Base-by-base conservation (phyloP, 2,888 invertebrate species). In the Megamerina dolium region DNA sequence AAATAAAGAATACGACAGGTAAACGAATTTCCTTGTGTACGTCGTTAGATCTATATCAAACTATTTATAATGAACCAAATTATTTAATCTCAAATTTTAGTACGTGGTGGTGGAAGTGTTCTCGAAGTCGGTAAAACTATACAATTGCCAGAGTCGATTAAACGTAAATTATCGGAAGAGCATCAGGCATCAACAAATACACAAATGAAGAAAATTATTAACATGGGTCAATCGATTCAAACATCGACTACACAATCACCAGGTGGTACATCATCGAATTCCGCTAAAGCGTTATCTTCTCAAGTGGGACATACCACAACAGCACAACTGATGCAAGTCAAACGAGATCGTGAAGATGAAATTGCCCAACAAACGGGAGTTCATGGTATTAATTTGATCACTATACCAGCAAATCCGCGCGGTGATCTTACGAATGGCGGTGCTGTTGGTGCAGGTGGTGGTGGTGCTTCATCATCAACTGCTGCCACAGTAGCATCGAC, bases 301-400 rank as follows among this genome's bases (percentile, higher is more conserved):
- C 23, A 26, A 19, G 16, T 19, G 23, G 58, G 53, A 17, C 59
- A 60, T 37, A 59, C 57, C n/a, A 61, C 60, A 5, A 57, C 60
- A 13, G 53, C 59, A 12, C 56, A 60, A 29, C 33, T 59, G 27
- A 39, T 60, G 37, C 63, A 61, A 47, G 57, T 66, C 3, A 67
- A 67, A 45, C 61, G 65, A 34, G 66, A 67, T 0, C 50, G 56
- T 3, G 58, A 64, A 18, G 55, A 58, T 17, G n/a, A n/a, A n/a
- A n/a, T n/a, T n/a, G n/a, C n/a, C n/a, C n/a, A n/a, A n/a, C n/a
- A n/a, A n/a, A 53, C 58, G 10, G 52, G 57, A 3, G 54, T 62
- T 16, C 56, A 59, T 5, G 58, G 63, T 16, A 66, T 68, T 21
- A 68, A 64, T 40, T 56, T 68, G 9, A 68, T 68, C 14, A 68